Conservation (phyloP, 2,888 invertebrate species). For the Empis livida region DNA sequence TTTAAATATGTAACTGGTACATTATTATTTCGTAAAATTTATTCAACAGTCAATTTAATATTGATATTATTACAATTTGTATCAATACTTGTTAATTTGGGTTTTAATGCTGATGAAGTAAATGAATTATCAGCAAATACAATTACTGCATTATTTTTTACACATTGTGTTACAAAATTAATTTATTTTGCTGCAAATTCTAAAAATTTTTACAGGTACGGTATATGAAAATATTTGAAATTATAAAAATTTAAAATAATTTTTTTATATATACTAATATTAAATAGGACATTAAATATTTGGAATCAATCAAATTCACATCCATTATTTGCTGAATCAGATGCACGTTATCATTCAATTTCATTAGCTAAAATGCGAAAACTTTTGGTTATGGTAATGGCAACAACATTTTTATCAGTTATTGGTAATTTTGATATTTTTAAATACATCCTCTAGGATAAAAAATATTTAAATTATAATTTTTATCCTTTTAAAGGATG, state of each 20-base stretch:
- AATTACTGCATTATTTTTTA: conserved; percentile 68
- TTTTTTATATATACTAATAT: too few relatives aligned
- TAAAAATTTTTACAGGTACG: conserved; percentile 60
- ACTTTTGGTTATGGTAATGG: conserved; percentile 52
- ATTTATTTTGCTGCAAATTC: conserved; percentile 59
- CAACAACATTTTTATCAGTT: conserved; percentile 47
- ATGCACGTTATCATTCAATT: conserved; percentile 61
- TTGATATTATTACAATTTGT: conserved; percentile 49
- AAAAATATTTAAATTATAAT: too few relatives aligned
- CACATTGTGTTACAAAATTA: conserved; percentile 62
- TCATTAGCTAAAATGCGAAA: conserved; percentile 63
- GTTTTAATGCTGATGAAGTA: conserved; percentile 58
- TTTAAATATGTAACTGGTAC: conserved; percentile 62
- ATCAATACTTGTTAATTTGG: conserved; percentile 53
- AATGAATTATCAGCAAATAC: conserved; percentile 65
- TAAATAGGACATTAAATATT: conserved; percentile 52
- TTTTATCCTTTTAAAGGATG: conserved; percentile 45
- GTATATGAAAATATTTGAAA: not conserved
- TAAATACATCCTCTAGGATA: too few relatives aligned
- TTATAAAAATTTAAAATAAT: not conserved
- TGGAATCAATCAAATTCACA: conserved; percentile 80
- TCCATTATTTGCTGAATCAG: conserved; percentile 72
- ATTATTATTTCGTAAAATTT: conserved; percentile 45
- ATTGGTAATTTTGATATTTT: conserved; percentile 42
- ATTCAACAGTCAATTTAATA: conserved; percentile 46